Evolutionary conservation across 1,140 invertebrate species (phyloP), one percentile per base, ranked within the genome.

Genomic region (Hylaeus volcanicus): DNA sequence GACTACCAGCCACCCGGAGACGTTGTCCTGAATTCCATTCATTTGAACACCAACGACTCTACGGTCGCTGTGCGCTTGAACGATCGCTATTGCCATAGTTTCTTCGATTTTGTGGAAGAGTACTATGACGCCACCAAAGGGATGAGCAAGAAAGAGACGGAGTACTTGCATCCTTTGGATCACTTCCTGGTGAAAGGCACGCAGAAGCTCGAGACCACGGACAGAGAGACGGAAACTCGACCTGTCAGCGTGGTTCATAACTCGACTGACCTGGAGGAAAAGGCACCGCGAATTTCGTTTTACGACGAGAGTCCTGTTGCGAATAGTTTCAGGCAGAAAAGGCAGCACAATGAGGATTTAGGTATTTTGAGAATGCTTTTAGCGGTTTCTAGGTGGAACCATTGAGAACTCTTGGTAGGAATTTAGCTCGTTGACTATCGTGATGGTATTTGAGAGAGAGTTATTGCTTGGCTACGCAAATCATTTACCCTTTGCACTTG

Each of bases 11-110:
- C 90, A 3, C 91, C 91, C 0, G 90, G 90, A 0, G 84, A 89
- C 64, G 89, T 92, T 3, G 86, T 92, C 0, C 61, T 92, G 14
- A 92, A 91, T 58, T 89, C 90, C 3, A 84, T 92, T 8, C 89
- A 90, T 9, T 58, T 92, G 6, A 92, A 90, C 39, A 65, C 87
- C 8, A 69, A 84, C 6, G 89, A 91, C 1, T 90, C 89, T 0
- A 72, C 72, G 3, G 64, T 85, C 0, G 87, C 74, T 1, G 51
- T 88, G 9, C 68, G 79, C 39, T 9, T 90, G 5, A 84, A 79
- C 60, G 76, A 89, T 15, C 61, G 66, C 0, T 88, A 90, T 66
- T 73, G 79, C 4, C 85, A 88, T 51, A 86, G 86, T 5, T 69
- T 91, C 1, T 90, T 92, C 41, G 80, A 88, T 8, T 90, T 89